Conservation (phyloP, 1,140 invertebrate genomes). For the Lerema accius region DNA sequence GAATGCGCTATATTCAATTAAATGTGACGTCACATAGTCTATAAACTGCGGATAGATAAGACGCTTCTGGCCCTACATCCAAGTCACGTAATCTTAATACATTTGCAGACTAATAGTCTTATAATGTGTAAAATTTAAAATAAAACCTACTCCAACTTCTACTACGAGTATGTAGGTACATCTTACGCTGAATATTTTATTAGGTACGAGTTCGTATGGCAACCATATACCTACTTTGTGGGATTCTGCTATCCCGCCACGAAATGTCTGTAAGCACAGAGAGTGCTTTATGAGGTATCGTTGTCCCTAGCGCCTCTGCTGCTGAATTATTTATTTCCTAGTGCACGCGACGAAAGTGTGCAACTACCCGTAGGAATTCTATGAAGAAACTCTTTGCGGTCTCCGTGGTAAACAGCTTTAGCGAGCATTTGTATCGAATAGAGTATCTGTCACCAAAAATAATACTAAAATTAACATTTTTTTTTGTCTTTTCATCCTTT, state of each 20-base stretch:
- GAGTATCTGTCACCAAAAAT: neutral
- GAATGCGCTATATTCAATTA: too few relatives aligned
- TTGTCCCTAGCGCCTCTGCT: conserved; percentile 26
- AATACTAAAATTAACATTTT: neutral
- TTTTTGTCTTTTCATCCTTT: neutral
- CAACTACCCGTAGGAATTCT: conserved; percentile 24
- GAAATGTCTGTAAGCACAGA: neutral
- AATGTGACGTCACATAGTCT: too few relatives aligned
- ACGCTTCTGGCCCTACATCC: too few relatives aligned
- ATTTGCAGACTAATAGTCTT: too few relatives aligned
- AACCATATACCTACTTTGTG: neutral
- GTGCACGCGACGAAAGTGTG: conserved; percentile 36
- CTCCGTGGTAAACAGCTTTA: conserved; percentile 11
- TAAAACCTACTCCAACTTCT: too few relatives aligned
- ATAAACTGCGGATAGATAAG: too few relatives aligned
- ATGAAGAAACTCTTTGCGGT: conserved; percentile 15
- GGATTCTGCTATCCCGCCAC: neutral
- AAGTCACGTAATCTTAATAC: too few relatives aligned
- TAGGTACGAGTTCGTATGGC: neutral
- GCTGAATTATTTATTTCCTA: conserved; percentile 46
- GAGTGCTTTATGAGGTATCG: conserved; percentile 15
- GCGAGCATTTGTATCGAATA: neutral
- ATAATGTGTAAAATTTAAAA: too few relatives aligned
- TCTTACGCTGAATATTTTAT: too few relatives aligned
- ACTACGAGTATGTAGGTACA: too few relatives aligned